Conservation (phyloP, 1,140 invertebrate genomes). For the Hirudo medicinalis region DNA sequence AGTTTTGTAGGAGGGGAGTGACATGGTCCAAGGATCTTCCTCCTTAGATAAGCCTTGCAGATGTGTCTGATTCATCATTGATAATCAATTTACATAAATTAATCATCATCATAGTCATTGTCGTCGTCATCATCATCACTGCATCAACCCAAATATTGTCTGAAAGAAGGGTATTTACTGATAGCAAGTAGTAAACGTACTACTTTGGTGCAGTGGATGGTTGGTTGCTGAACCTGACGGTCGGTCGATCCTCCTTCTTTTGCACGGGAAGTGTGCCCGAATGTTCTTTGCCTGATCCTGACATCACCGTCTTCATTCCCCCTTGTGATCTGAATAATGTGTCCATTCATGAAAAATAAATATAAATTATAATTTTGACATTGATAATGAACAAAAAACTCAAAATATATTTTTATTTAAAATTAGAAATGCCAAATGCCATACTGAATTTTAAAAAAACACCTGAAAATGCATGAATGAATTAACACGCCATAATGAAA, state of each 20-base stretch:
- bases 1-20: too few species aligned
- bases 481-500: background rate
- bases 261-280: constrained; percentile 3
- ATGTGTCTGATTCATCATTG: too few species aligned
- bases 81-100: background rate
- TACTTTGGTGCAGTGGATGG: background rate
- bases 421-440: background rate
- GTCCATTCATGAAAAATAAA: too few species aligned
- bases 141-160: too few species aligned
- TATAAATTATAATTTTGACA: too few species aligned
- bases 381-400: background rate
- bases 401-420: constrained; percentile 3
- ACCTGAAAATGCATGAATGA: too few species aligned
- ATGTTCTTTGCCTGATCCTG: background rate
- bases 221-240: constrained; percentile 8
- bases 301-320: background rate
- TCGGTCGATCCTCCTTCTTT: constrained; percentile 12
- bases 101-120: background rate
- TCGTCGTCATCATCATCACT: too few species aligned
- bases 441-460: too few species aligned
- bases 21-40: too few species aligned
- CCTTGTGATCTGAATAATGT: background rate
- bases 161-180: too few species aligned
- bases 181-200: background rate
- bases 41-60: too few species aligned